phyloP scores from a whole-genome alignment of 2,113 vertebrate genomes.

The Gnathonemus longibarbis region DNA sequence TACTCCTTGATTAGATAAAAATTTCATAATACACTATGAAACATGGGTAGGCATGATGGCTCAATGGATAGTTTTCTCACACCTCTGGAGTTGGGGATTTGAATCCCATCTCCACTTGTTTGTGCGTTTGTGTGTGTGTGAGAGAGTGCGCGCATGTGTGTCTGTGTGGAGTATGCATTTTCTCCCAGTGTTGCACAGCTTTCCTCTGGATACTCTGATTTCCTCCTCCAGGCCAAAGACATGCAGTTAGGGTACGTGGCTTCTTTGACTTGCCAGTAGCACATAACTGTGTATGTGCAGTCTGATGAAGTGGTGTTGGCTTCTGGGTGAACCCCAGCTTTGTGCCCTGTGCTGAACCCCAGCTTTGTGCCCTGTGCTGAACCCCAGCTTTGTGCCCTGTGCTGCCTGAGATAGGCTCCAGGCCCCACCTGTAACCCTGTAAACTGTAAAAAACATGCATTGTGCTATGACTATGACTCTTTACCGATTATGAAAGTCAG shows the following conservation, averaged over 20 bases:
- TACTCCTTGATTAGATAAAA: neutral
- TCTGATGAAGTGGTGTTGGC: neutral
- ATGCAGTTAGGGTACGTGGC: neutral
- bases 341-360: too few species aligned
- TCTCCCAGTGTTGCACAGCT: neutral
- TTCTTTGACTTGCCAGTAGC: neutral
- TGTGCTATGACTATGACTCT: too few species aligned
- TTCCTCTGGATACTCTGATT: neutral
- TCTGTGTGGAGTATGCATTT: neutral
- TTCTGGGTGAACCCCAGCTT: neutral
- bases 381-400: neutral
- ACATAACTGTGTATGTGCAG: neutral
- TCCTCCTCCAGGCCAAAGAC: neutral
- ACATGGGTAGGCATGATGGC: neutral
- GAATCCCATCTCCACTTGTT: neutral
- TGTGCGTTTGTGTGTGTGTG: neutral
- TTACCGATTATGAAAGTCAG: too few species aligned
- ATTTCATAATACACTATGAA: neutral
- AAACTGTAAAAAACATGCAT: too few species aligned
- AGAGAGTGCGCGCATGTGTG: too few species aligned
- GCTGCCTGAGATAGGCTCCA: too few species aligned
- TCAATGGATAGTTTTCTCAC: neutral
- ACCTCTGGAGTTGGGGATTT: neutral
- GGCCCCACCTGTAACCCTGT: too few species aligned
- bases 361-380: neutral